A percentile compares a stretch with the other conserved stretches of the same genome.
These are phyloP conservation scores for Paralichthys olivaceus DNA, from an alignment of 2,113 vertebrate species.

Conservation along the genomic window DNA sequence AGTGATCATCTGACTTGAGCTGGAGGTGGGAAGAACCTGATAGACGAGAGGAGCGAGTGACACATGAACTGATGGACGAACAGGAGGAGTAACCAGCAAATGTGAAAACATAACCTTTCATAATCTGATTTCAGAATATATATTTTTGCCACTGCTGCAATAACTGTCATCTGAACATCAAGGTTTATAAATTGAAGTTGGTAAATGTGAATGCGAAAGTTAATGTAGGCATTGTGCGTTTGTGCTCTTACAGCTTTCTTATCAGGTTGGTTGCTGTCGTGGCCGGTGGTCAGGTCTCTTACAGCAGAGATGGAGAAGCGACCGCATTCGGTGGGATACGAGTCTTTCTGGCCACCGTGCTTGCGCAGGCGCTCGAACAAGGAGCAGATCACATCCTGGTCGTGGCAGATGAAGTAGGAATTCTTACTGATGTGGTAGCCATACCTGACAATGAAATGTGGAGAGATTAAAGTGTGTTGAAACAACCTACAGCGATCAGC, in stretches of 20 bases:
- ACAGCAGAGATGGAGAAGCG: constrained; percentile 87
- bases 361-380: constrained; percentile 92
- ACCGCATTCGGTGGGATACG: constrained; percentile 90
- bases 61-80: background rate
- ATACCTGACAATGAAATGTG: constrained; percentile 81
- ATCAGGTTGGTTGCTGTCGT: constrained; percentile 89
- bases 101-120: background rate
- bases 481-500: background rate
- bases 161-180: background rate
- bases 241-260: constrained; percentile 89
- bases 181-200: background rate
- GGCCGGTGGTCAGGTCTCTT: constrained; percentile 94
- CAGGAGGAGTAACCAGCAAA: background rate
- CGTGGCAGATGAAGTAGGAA: constrained; percentile 96
- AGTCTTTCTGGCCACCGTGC: constrained; percentile 82
- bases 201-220: no score
- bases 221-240: no score
- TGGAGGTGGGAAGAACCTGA: constrained; percentile 94
- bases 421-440: constrained; percentile 95
- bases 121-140: background rate
- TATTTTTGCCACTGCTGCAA: background rate
- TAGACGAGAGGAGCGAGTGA: constrained; percentile 8
- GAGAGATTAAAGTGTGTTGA: background rate
- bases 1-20: constrained; percentile 98
- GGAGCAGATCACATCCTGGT: constrained; percentile 86